Evolutionary conservation across 2,797 vertebrate genomes (phyloP), one percentile per base, ranked within the genome.

Genomic region (Allobates femoralis): DNA sequence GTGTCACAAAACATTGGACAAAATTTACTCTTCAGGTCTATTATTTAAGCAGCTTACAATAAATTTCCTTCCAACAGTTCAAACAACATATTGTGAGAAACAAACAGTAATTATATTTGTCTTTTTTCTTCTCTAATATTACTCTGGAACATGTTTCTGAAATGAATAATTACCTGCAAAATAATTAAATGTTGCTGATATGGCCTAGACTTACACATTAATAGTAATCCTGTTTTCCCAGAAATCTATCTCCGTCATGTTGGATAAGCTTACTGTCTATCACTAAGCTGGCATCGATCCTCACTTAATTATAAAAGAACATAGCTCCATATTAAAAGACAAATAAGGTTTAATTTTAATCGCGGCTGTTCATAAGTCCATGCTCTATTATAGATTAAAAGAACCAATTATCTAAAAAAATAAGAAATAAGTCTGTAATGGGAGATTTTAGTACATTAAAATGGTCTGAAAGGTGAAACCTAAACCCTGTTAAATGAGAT

Each of bases 231-330:
- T 94, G 92, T 95, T 94, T 95, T 95, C 94, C 91, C 93, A 92
- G 94, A 97, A 96, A 97, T 98, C 96, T 94, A 95, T 97, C 96
- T 97, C 94, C 89, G 92, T 98, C 96, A 96, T 93, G 92, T 96
- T 91, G 92, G 92, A 97, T 97, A 95, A 97, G 95, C 94, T 94
- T 91, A 92, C 92, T 93, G 94, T 94, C 95, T 94, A 94, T 97
- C 95, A 96, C 91, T 89, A 86, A 37, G 85, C 91, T 95, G 95
- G 94, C 94, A 94, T 93, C 87, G 73, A 94, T 92, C 92, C 92
- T 92, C 91, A 88, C 90, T 93, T 93, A 94, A 93, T 95, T 95
- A 94, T 89, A 90, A 87, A 91, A 91, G 89, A 94, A 93, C 93
- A 93, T 86, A 93, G 90, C 89, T 90, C 90, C 91, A 90, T 91